These are phyloP conservation scores for Xiphias gladius DNA, from an alignment of 2,113 vertebrate genomes.

Conservation along the genomic window DNA sequence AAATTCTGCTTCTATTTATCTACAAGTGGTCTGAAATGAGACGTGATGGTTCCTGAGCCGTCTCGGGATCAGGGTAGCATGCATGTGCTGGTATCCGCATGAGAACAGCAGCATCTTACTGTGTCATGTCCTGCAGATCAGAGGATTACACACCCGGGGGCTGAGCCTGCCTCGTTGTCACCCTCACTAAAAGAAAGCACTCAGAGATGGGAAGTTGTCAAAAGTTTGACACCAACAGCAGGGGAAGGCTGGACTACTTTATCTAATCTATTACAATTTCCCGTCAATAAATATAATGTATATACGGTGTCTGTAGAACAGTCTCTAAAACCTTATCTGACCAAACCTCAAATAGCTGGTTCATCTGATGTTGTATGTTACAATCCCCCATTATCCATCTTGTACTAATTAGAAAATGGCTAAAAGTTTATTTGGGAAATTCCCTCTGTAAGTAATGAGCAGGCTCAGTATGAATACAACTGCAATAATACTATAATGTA, in stretches of 20 bases:
- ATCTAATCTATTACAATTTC: neutral
- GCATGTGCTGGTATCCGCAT: slow-evolving; percentile 39
- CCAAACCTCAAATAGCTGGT: slow-evolving; percentile 7
- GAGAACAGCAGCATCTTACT: slow-evolving; percentile 73
- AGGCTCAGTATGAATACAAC: slow-evolving; percentile 12
- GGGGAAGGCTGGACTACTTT: neutral
- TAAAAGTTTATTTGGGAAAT: slow-evolving; percentile 45
- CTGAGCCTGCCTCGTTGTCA: slow-evolving; percentile 64
- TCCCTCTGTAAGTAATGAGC: slow-evolving; percentile 40
- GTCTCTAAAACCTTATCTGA: neutral
- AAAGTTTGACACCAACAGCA: slow-evolving; percentile 26
- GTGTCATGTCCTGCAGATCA: slow-evolving; percentile 74
- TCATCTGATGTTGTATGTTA: slow-evolving; percentile 5
- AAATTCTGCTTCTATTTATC: neutral
- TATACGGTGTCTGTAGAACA: neutral
- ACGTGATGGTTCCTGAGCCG: slow-evolving; percentile 1
- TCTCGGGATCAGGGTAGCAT: slow-evolving; percentile 22
- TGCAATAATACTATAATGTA: slow-evolving; percentile 27
- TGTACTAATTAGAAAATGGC: slow-evolving; percentile 33
- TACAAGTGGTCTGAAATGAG: slow-evolving; percentile 21
- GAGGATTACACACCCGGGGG: slow-evolving; percentile 72
- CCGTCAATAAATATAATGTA: neutral
- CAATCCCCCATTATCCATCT: neutral
- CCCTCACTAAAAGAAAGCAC: slow-evolving; percentile 53
- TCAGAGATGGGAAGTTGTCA: slow-evolving; percentile 30